phyloP scores from a whole-genome alignment of 2,797 vertebrate species.

The Sebastes oblongus region DNA sequence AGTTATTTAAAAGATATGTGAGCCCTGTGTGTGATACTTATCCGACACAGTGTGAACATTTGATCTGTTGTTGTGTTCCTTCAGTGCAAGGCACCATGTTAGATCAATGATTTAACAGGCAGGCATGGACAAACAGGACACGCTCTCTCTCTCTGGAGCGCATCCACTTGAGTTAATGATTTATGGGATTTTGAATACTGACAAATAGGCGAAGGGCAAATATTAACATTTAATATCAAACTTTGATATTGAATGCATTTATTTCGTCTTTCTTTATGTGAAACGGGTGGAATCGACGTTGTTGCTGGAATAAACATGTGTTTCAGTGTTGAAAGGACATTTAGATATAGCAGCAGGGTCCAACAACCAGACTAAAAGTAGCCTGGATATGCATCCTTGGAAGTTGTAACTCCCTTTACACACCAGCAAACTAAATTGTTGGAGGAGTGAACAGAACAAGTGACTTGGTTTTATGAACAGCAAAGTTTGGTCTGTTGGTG shows the following conservation, averaged over 20 bases:
- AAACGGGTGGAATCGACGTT: not conserved
- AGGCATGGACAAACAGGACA: slow-evolving; percentile 9
- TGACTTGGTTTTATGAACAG: not conserved
- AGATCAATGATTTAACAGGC: slow-evolving; percentile 38
- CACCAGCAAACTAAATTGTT: not conserved
- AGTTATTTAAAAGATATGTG: not conserved
- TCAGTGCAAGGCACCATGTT: not conserved
- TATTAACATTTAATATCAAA: slow-evolving; percentile 47
- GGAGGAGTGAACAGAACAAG: not conserved
- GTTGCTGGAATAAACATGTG: not conserved
- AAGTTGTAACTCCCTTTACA: not conserved
- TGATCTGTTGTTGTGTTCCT: not conserved
- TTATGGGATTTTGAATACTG: slow-evolving; percentile 23
- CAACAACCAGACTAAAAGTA: not conserved
- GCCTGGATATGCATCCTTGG: not conserved
- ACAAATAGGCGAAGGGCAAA: not conserved
- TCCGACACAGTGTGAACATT: not conserved
- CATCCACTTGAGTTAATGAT: slow-evolving; percentile 46
- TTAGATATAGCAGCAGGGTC: not conserved
- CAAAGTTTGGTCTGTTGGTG: not conserved
- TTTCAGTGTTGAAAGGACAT: not conserved
- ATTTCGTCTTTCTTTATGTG: not conserved
- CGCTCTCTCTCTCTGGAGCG: not conserved
- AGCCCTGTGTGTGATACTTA: not conserved
- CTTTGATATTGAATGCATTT: no score